Evolutionary conservation across 2,888 invertebrate species (phyloP).

Genomic region (Chalcosyrphus nemorum): DNA sequence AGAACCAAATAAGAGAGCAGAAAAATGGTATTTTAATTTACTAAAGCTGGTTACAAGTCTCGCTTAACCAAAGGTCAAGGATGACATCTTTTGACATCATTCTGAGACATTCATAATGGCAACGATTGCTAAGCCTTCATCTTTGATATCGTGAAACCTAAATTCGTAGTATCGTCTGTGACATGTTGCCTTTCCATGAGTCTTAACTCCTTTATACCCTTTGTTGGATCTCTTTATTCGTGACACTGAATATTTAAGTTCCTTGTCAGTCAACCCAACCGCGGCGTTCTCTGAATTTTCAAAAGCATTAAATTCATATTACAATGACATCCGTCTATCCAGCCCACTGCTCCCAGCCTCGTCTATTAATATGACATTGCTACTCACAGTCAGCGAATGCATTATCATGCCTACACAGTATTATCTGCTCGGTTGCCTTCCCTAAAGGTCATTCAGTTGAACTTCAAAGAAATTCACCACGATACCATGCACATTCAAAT

Average conservation of each 20-base stretch:
- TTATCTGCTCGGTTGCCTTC: constrained; percentile 58
- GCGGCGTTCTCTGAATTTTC: neutral
- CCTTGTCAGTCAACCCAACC: neutral
- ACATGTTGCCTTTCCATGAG: neutral
- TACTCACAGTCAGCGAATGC: constrained; percentile 35
- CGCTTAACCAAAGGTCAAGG: no score
- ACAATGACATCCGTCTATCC: constrained; percentile 3
- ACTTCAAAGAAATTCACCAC: constrained; percentile 57
- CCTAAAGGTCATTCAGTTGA: constrained; percentile 64
- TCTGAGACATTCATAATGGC: no score
- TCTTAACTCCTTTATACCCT: neutral
- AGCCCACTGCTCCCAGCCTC: neutral
- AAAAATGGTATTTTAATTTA: no score
- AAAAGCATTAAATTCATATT: constrained; percentile 26
- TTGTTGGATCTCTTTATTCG: neutral
- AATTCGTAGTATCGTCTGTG: neutral
- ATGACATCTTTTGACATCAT: no score
- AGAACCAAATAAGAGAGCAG: no score
- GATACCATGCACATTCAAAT: constrained; percentile 26
- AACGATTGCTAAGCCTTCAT: no score
- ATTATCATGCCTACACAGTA: constrained; percentile 57
- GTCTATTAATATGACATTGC: constrained; percentile 50
- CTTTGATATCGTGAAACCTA: no score
- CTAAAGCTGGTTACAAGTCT: no score
- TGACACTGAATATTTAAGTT: neutral